phyloP scores from a whole-genome alignment of 2,797 vertebrate genomes.

The Pseudomugil tenellus region DNA sequence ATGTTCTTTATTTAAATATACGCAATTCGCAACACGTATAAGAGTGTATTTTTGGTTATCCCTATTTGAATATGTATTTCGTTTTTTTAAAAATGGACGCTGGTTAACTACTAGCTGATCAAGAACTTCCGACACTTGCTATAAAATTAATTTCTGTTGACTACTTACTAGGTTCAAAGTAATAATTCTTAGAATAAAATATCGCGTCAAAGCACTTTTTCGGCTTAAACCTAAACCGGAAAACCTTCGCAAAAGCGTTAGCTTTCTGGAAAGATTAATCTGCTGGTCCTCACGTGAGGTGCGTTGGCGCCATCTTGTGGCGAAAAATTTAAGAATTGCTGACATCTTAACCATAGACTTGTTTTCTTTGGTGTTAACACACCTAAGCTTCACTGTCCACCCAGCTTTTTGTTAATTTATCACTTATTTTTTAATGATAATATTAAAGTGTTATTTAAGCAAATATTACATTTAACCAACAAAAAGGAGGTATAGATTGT shows the following conservation, averaged over 20 bases:
- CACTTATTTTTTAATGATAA: no score
- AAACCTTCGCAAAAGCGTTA: conserved; percentile 16
- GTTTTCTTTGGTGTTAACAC: no score
- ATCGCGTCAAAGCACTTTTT: accelerated
- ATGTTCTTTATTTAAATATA: no score
- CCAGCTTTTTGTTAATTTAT: no score
- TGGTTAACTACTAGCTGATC: neutral
- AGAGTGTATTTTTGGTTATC: no score
- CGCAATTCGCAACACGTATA: no score
- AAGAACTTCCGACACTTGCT: neutral
- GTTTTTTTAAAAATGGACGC: neutral
- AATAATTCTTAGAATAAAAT: neutral
- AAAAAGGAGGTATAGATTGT: no score
- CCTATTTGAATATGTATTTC: no score
- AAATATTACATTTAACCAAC: no score
- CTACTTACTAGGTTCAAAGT: neutral
- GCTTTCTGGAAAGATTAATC: neutral
- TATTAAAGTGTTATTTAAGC: no score
- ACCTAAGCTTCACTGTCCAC: no score
- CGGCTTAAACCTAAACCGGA: conserved; percentile 1
- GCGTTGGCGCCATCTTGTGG: conserved; percentile 31
- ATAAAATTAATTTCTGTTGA: neutral
- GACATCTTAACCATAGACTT: no score
- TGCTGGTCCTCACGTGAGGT: neutral
- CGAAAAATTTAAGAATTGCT: neutral